phyloP scores from a whole-genome alignment of 1,140 invertebrate species.

The Frieseomelitta varia region DNA sequence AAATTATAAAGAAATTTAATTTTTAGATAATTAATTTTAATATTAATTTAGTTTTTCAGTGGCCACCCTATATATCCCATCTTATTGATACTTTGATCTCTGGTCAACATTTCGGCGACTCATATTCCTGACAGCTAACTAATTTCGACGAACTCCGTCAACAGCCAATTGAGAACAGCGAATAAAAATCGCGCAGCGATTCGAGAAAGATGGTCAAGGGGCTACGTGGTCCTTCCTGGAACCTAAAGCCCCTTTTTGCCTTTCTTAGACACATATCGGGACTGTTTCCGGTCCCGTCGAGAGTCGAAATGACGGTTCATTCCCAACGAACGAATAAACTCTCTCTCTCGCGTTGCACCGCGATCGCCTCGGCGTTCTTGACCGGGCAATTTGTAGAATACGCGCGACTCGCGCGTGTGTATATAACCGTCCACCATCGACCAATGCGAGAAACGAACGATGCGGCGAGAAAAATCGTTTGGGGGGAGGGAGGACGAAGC shows the following conservation, averaged over 20 bases:
- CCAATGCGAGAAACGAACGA: conserved; percentile 20
- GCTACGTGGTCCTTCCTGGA: neutral
- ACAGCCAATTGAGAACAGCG: neutral
- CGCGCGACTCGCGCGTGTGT: conserved; percentile 1
- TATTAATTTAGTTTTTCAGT: too few species aligned
- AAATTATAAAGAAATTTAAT: too few species aligned
- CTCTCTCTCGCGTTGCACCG: neutral
- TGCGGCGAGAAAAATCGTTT: neutral
- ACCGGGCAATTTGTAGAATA: conserved; percentile 41
- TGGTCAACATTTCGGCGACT: too few species aligned
- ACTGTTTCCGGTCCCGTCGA: conserved; percentile 30
- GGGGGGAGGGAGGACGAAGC: neutral
- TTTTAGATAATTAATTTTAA: too few species aligned
- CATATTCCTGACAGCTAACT: too few species aligned
- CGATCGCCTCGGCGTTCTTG: conserved; percentile 25
- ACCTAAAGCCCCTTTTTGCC: conserved; percentile 15
- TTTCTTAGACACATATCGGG: neutral
- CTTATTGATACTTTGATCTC: too few species aligned
- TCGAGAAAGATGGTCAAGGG: neutral
- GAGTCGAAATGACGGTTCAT: neutral
- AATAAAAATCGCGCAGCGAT: neutral
- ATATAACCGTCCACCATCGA: neutral
- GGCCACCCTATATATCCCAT: too few species aligned
- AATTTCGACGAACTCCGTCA: neutral
- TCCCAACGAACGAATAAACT: neutral